These are phyloP conservation scores for Drosophila funebris DNA, from an alignment of 1,140 invertebrate genomes.

Conservation along the genomic window DNA sequence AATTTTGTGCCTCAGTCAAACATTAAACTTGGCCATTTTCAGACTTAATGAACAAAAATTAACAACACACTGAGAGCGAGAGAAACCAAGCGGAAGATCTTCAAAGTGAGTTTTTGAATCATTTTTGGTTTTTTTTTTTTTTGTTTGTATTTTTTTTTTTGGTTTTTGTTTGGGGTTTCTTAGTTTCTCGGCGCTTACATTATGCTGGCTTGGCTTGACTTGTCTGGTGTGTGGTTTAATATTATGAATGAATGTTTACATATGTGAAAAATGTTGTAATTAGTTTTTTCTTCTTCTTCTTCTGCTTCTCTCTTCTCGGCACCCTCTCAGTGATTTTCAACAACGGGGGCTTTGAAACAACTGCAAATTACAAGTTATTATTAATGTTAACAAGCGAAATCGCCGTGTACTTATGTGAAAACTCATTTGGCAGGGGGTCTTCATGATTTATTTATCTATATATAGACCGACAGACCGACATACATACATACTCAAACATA, in stretches of 20 bases:
- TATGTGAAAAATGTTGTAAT: constrained; percentile 82
- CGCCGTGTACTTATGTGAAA: constrained; percentile 63
- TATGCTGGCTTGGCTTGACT: constrained; percentile 51
- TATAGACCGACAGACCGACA: neutral
- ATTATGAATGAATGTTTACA: constrained; percentile 80
- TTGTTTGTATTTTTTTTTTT: constrained; percentile 13
- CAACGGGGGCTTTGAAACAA: constrained; percentile 57
- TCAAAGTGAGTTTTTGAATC: constrained; percentile 62
- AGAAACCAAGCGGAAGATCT: constrained; percentile 73
- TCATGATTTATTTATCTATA: constrained; percentile 26
- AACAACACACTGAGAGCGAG: constrained; percentile 69
- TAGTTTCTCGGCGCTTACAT: constrained; percentile 71
- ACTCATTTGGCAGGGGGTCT: constrained; percentile 71
- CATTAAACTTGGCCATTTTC: constrained; percentile 81
- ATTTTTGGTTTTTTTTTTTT: neutral
- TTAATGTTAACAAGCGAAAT: constrained; percentile 81
- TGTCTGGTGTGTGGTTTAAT: constrained; percentile 48
- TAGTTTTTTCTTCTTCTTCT: constrained; percentile 59
- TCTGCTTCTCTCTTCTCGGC: constrained; percentile 11
- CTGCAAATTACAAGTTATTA: constrained; percentile 81
- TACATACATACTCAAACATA: constrained; percentile 11
- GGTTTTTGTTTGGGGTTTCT: constrained; percentile 45
- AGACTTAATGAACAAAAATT: constrained; percentile 81
- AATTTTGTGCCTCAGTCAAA: constrained; percentile 76
- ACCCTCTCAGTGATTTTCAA: constrained; percentile 68